Percentiles rank a stretch among this genome's conserved stretches.
Evolutionary conservation across 2,113 vertebrate species (phyloP).

Genomic region (Leucopsar rothschildi): DNA sequence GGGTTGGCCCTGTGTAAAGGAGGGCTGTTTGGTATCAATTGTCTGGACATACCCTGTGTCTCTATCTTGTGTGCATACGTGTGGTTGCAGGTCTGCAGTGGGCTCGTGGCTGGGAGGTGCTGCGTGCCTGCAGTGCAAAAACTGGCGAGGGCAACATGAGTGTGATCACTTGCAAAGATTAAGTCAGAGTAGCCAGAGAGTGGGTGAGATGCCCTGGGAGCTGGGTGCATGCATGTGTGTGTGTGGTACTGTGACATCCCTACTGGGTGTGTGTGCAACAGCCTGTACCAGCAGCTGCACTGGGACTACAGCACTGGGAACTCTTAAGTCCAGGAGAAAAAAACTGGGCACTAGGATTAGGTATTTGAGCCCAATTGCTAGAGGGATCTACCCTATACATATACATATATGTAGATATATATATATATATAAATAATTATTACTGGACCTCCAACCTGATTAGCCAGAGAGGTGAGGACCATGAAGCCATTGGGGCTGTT

Average conservation of each 20-base stretch:
- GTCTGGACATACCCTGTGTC: neutral
- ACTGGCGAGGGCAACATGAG: neutral
- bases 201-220: neutral
- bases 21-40: neutral
- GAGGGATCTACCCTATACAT: neutral
- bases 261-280: fast-evolving
- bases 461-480: neutral
- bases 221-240: too few species aligned
- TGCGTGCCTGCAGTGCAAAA: neutral
- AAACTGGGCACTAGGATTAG: neutral
- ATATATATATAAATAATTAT: neutral
- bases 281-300: neutral
- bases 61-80: neutral
- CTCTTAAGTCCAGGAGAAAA: neutral
- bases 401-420: too few species aligned
- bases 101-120: neutral
- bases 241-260: neutral
- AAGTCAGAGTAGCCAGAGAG: neutral
- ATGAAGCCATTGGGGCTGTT: neutral
- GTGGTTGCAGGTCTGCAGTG: neutral
- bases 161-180: neutral
- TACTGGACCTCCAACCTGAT: neutral
- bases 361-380: neutral
- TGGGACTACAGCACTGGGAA: neutral
- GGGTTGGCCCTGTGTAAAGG: neutral